Conservation (phyloP, 2,888 invertebrate species). For the Coleophora deauratella region DNA sequence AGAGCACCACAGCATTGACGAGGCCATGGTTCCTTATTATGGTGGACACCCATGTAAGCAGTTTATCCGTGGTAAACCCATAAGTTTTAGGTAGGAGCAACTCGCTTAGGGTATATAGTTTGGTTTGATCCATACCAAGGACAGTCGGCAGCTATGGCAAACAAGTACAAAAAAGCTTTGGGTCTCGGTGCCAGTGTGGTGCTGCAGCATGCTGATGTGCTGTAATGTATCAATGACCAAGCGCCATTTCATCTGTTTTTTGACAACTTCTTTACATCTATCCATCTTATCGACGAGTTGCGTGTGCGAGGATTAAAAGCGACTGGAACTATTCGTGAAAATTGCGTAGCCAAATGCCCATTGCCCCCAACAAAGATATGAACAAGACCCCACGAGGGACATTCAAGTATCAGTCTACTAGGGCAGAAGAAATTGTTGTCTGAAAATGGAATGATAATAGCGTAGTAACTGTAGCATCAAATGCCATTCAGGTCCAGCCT, state of each 20-base stretch:
- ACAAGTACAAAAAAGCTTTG: conserved; percentile 1
- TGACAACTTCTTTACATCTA: neutral
- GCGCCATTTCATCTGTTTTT: neutral
- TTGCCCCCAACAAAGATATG: neutral
- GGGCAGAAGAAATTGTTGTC: neutral
- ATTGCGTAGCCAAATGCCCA: neutral
- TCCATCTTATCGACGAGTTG: neutral
- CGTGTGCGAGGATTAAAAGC: neutral
- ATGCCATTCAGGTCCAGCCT: neutral
- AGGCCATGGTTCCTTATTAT: conserved; percentile 3
- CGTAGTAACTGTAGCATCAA: conserved; percentile 1
- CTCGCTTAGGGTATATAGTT: neutral
- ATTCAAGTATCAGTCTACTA: neutral
- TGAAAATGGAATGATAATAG: neutral
- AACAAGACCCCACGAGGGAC: neutral
- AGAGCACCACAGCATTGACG: neutral
- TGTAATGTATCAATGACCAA: neutral
- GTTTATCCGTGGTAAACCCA: conserved; percentile 1
- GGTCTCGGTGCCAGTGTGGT: conserved; percentile 6
- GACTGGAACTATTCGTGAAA: neutral
- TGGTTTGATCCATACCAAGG: conserved; percentile 2
- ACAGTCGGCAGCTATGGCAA: neutral
- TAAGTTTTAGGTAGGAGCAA: neutral
- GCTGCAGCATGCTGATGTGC: conserved; percentile 2
- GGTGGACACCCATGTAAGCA: neutral